Base-by-base conservation (phyloP, 2,797 vertebrate species). In the Alectoris magna region DNA sequence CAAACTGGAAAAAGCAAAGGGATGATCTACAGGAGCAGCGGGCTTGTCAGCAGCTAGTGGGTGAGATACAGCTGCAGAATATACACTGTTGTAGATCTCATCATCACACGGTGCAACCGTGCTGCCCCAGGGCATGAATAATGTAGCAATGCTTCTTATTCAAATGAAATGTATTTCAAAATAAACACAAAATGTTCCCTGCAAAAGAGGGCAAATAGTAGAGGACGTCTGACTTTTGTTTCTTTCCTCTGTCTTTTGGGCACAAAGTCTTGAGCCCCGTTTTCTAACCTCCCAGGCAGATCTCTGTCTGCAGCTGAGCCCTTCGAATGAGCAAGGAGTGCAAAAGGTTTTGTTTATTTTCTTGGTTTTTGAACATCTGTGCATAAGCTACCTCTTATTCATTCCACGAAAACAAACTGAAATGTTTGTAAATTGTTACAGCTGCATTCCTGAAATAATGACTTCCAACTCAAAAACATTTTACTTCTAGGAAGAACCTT, bases 221-320 rank as follows among this genome's bases (percentile, higher is more conserved):
- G 26, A 76, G n/a, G 60, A 81, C 18, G 53, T 55, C 11, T 62
- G 59, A 29, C 55, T 9, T 22, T 14, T 38, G n/a, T 70, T 34
- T 23, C 6, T 9, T 59, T 29, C 36, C 13, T 5, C 23, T 41
- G 27, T 70, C 21, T 49, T 77, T 55, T 64, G 63, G 56, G 29
- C 29, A 43, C 31, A 36, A 63, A 84, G 67, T 36, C 44, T 11
- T 70, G 49, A 44, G 36, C 41, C 39, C 49, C 84, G 64, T 26
- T 81, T 60, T 76, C 67, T 85, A 86, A 78, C 71, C 66, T 85
- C 84, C 75, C 12, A 10, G 88, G 76, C 70, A 93, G 78, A 76
- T 78, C 51, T 72, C 89, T 87, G 51, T 4, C 62, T 87, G 60
- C 51, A 63, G 21, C 67, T 38, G 41, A 75, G 58, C 27, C 49